These are phyloP conservation scores for Labeo rohita DNA, from an alignment of 2,113 vertebrate genomes.

Conservation along the genomic window DNA sequence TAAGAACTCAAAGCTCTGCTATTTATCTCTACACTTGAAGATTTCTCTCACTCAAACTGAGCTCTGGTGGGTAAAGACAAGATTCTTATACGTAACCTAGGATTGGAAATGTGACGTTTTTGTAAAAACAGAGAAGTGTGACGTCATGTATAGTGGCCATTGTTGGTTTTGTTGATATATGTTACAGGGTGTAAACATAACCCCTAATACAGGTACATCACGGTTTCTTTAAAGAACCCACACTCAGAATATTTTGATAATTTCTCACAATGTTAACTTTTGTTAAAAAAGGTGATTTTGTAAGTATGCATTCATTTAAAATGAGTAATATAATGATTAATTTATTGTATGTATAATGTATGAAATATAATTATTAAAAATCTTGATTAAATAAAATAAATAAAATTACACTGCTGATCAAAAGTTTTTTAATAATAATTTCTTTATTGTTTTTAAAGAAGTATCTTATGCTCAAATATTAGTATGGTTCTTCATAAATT, in stretches of 20 bases:
- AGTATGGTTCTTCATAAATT: background rate
- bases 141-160: background rate
- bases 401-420: background rate
- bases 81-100: background rate
- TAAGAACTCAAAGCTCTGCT: background rate
- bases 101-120: background rate
- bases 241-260: background rate
- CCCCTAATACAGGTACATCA: background rate
- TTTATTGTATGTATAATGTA: background rate
- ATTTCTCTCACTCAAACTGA: background rate
- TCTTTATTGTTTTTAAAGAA: background rate
- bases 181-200: background rate
- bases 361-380: background rate
- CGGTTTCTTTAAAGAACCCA: background rate
- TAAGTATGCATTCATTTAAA: background rate
- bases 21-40: background rate
- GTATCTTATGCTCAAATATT: background rate
- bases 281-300: background rate
- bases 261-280: background rate
- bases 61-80: background rate
- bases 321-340: background rate
- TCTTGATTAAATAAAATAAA: background rate
- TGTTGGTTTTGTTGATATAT: background rate
- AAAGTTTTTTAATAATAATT: background rate
- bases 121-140: background rate